Percentiles rank a stretch among this genome's conserved stretches.
Evolutionary conservation across 2,113 vertebrate genomes (phyloP).

Genomic region (Aix galericulata): DNA sequence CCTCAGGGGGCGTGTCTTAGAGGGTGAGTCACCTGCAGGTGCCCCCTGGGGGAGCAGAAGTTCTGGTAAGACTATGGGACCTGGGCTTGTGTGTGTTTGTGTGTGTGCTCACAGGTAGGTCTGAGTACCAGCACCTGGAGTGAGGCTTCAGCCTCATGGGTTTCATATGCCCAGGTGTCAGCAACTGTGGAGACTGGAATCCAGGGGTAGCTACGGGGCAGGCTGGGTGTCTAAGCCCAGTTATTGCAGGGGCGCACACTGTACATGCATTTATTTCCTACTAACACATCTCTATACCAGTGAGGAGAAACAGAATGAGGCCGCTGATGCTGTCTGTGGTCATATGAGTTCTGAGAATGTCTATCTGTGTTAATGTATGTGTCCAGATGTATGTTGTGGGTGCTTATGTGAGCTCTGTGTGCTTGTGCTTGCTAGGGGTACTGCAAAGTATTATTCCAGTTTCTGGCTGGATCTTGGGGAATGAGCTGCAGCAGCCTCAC

Average conservation of each 20-base stretch:
- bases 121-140: neutral
- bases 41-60: neutral
- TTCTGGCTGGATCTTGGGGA: neutral
- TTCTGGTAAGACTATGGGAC: neutral
- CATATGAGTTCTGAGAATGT: neutral
- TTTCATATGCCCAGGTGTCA: neutral
- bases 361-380: neutral
- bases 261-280: neutral
- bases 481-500: neutral
- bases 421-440: neutral
- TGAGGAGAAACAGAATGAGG: neutral
- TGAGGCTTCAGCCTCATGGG: neutral
- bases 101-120: neutral
- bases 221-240: neutral
- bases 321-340: neutral
- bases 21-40: neutral
- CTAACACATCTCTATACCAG: neutral
- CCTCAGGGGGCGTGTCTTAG: rapidly evolving
- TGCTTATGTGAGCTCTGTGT: neutral
- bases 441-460: neutral
- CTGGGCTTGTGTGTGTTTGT: neutral
- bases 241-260: neutral
- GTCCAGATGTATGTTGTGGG: neutral
- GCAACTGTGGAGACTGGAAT: neutral
- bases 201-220: neutral